Conservation (phyloP, 2,113 vertebrate species). For the Oplegnathus fasciatus region DNA sequence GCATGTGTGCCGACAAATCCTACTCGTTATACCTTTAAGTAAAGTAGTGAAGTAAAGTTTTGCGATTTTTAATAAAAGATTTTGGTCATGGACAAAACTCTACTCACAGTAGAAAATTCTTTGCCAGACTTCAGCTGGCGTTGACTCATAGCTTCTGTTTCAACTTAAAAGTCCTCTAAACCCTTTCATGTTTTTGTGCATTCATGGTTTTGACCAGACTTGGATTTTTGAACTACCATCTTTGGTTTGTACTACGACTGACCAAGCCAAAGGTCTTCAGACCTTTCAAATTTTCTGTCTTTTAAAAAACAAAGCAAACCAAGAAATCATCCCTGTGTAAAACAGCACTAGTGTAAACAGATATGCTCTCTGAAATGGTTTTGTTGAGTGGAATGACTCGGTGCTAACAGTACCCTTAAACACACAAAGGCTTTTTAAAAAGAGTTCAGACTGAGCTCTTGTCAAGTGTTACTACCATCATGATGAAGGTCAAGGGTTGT, state of each 20-base stretch:
- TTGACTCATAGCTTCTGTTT: not conserved
- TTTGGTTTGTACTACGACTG: not conserved
- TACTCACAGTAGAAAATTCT: not conserved
- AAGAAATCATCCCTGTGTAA: not conserved
- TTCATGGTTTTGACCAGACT: not conserved
- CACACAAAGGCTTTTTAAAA: slow-evolving; percentile 32
- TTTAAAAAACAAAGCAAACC: slow-evolving; percentile 34
- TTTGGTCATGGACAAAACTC: too few species aligned
- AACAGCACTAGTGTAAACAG: not conserved
- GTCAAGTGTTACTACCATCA: slow-evolving; percentile 27
- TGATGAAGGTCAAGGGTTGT: slow-evolving; percentile 61
- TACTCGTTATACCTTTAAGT: too few species aligned
- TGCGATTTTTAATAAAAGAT: too few species aligned
- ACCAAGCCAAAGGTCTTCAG: slow-evolving; percentile 5
- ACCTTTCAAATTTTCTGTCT: not conserved
- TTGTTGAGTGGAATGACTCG: slow-evolving; percentile 32
- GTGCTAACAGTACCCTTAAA: slow-evolving; percentile 25
- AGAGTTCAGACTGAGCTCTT: slow-evolving; percentile 28
- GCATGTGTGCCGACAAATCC: too few species aligned
- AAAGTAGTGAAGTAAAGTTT: too few species aligned
- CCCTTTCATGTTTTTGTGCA: not conserved
- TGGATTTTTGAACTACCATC: not conserved
- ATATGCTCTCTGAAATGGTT: slow-evolving; percentile 2
- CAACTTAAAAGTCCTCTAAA: slow-evolving; percentile 24
- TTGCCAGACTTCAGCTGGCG: not conserved